These are phyloP conservation scores for Erpetoichthys calabaricus DNA, from an alignment of 2,797 vertebrate genomes.

Conservation along the genomic window DNA sequence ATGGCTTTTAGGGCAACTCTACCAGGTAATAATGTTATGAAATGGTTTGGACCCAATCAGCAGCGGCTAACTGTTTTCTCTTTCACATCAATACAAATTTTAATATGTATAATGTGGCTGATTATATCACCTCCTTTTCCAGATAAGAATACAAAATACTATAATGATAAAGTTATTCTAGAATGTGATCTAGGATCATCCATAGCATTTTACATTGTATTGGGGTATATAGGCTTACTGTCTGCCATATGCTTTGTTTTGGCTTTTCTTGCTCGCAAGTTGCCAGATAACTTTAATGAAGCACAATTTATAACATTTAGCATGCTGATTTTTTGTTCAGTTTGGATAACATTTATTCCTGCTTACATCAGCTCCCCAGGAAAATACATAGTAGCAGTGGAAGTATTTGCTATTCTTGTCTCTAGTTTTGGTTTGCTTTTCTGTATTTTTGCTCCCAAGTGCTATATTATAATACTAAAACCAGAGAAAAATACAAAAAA, in stretches of 20 bases:
- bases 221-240: conserved; percentile 44
- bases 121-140: conserved; percentile 36
- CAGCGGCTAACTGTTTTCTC: conserved; percentile 26
- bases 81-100: conserved; percentile 28
- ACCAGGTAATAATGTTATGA: conserved; percentile 27
- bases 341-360: conserved; percentile 46
- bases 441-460: conserved; percentile 50
- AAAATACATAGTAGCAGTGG: conserved; percentile 49
- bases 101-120: conserved; percentile 40
- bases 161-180: conserved; percentile 40
- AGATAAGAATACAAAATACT: conserved; percentile 27
- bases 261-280: conserved; percentile 38
- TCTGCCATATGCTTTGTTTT: conserved; percentile 37
- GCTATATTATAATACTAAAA: conserved; percentile 41
- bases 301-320: conserved; percentile 48
- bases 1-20: conserved; percentile 28
- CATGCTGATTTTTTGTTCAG: conserved; percentile 44
- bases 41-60: conserved; percentile 28
- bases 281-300: conserved; percentile 48
- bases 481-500: conserved; percentile 27
- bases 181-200: conserved; percentile 39
- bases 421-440: conserved; percentile 42
- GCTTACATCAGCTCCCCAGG: conserved; percentile 47
- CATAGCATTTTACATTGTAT: conserved; percentile 41
- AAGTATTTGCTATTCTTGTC: conserved; percentile 48